A percentile compares a stretch with the other conserved stretches of the same genome.
Conservation (phyloP, 2,888 invertebrate species). For the Gandaritis pyraliata region DNA sequence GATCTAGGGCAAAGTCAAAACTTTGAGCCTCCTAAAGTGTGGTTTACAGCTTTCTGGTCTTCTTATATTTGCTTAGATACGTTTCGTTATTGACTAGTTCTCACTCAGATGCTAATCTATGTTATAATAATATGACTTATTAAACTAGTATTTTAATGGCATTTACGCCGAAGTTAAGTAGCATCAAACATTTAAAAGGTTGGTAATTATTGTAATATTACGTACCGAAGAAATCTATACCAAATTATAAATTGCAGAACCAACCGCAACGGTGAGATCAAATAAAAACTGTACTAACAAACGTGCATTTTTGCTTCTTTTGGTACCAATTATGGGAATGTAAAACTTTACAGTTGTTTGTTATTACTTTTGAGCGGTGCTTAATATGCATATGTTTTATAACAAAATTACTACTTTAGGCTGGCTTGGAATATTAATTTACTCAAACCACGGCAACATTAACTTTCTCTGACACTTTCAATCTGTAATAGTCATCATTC, state of each 20-base stretch:
- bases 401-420: conserved; percentile 19
- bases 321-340: conserved; percentile 2
- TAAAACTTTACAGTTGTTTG: conserved; percentile 33
- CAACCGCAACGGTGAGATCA: not conserved
- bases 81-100: too few relatives aligned
- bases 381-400: conserved; percentile 25
- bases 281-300: not conserved
- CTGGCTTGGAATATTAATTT: conserved; percentile 22
- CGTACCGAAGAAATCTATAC: not conserved
- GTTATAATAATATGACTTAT: too few relatives aligned
- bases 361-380: conserved; percentile 21
- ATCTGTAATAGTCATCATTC: conserved; percentile 15
- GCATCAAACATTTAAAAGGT: too few relatives aligned
- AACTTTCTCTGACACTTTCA: conserved; percentile 29
- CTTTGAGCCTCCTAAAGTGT: too few relatives aligned
- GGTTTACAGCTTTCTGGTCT: too few relatives aligned
- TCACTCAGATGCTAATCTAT: too few relatives aligned
- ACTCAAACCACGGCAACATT: conserved; percentile 12
- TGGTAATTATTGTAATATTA: too few relatives aligned
- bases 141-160: too few relatives aligned
- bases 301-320: not conserved
- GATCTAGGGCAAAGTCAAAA: too few relatives aligned
- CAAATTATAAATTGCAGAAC: not conserved
- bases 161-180: too few relatives aligned
- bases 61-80: too few relatives aligned